Base-by-base conservation (phyloP, 1,140 invertebrate species). In the Philotrypesis tridentata region DNA sequence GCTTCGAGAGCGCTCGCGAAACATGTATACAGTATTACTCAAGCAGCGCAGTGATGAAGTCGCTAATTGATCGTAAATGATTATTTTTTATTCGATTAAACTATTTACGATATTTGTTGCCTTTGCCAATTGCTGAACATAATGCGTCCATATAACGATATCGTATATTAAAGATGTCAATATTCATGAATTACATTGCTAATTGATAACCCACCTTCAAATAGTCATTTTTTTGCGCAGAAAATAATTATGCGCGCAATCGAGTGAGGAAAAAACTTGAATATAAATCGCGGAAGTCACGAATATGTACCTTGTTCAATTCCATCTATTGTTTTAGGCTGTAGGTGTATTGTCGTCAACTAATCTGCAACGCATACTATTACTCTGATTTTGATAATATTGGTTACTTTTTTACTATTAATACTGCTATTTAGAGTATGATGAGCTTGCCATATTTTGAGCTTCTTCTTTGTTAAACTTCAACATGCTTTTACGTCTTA, bases 41-140 rank as follows among this genome's bases (percentile, higher is more conserved):
- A n/a, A 55, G 17, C 48, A 21, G 5, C 48, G 21, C 3, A 55
- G 33, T 61, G 17, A 71, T 31, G 40, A 14, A 25, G 40, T 76
- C 31, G 17, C 43, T 74, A 76, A 71, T 80, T 81, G 74, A 82
- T 75, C 21, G 63, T 21, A 55, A 55, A 55, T 55, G 6, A 55
- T 7, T 7, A 17, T 17, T 55, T 55, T 37, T 55, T n/a, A 55
- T 55, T 55, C 7, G 48, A 55, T 17, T 17, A 14, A 55, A 55
- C 5, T 55, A 5, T 17, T 4, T 55, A 5, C 33, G 7, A n/a
- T 55, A 7, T 55, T 55, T n/a, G 48, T n/a, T n/a, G n/a, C n/a
- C n/a, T n/a, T n/a, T n/a, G n/a, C n/a, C n/a, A n/a, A n/a, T n/a
- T n/a, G n/a, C n/a, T n/a, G n/a, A n/a, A n/a, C n/a, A n/a, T n/a